Evolutionary conservation across 1,140 invertebrate species (phyloP), one percentile per base, ranked within the genome.

Genomic region (Drosophila pallidifrons): DNA sequence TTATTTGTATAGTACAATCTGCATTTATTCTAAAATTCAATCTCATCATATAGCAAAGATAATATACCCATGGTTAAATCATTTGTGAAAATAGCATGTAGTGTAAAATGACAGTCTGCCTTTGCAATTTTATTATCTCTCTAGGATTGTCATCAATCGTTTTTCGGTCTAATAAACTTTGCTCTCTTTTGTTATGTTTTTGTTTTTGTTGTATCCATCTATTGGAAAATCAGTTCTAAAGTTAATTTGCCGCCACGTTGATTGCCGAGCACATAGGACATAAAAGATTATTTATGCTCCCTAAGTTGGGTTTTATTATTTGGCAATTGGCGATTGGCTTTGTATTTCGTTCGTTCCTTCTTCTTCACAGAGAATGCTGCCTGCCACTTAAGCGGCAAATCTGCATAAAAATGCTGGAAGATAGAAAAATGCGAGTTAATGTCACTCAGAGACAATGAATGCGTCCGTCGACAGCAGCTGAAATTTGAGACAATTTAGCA

Each of bases 401-500:
- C 69, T 76, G 69, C 61, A 72, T 76, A 76, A 72, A 60, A 47
- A 66, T 32, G 32, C 16, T 38, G 30, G 11, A 35, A 54, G 63
- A n/a, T 30, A n/a, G 10, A 64, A 49, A 74, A 68, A 60, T 52
- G 65, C 58, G 54, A 69, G 58, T 43, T 69, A 68, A 76, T 76
- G 74, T 76, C 74, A 72, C 43, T 64, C 47, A 51, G 47, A 60
- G 4, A 25, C 20, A 25, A 25, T 25, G 20, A 71, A 65, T 59
- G 60, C 38, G 8, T 25, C 16, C 55, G 54, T 59, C 54, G 74
- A 66, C 69, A 72, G 61, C 74, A 72, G 69, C 68, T 55, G 69
- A 76, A 76, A 76, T 73, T 72, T 49, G 61, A 76, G 74, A 76
- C 60, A 76, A 76, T 76, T 76, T 76, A 72, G 69, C 47, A 55